A percentile compares a stretch with the other conserved stretches of the same genome.
Evolutionary conservation across 2,888 invertebrate genomes (phyloP).

Genomic region (Chrysomela aeneicollis): DNA sequence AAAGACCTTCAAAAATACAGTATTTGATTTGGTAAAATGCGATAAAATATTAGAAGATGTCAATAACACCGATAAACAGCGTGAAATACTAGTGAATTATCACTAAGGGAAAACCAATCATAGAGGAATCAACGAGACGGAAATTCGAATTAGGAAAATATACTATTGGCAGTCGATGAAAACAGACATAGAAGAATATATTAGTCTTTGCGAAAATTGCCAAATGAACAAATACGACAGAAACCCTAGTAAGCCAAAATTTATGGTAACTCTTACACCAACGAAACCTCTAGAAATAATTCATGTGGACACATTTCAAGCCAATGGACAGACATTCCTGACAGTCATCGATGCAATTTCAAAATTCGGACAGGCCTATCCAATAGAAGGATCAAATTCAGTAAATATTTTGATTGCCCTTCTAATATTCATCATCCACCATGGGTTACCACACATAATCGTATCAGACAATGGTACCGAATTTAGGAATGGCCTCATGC

Average conservation of each 20-base stretch:
- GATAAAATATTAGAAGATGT: constrained; percentile 6
- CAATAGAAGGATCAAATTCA: constrained; percentile 8
- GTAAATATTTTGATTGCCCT: constrained; percentile 10
- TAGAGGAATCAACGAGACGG: constrained; percentile 14
- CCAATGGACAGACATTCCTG: constrained; percentile 15
- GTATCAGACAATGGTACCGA: constrained; percentile 26
- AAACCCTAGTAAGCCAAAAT: constrained; percentile 15
- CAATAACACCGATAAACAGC: constrained; percentile 3
- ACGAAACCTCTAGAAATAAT: constrained; percentile 20
- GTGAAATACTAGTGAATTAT: constrained; percentile 9
- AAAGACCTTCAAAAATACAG: constrained; percentile 7
- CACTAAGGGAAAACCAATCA: constrained; percentile 21
- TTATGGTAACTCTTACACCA: constrained; percentile 14
- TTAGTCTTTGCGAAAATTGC: not conserved
- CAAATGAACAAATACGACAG: constrained; percentile 20
- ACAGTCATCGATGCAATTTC: constrained; percentile 13
- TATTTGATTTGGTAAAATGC: constrained; percentile 7
- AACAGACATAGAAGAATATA: not conserved
- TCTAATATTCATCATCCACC: constrained; percentile 20
- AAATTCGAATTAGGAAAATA: not conserved
- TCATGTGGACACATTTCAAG: constrained; percentile 21
- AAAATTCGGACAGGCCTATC: constrained; percentile 18
- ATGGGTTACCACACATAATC: constrained; percentile 23
- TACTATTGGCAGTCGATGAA: constrained; percentile 18
- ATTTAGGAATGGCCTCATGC: constrained; percentile 22